Evolutionary conservation across 2,888 invertebrate species (phyloP).

Genomic region (Yponomeuta cagnagella): DNA sequence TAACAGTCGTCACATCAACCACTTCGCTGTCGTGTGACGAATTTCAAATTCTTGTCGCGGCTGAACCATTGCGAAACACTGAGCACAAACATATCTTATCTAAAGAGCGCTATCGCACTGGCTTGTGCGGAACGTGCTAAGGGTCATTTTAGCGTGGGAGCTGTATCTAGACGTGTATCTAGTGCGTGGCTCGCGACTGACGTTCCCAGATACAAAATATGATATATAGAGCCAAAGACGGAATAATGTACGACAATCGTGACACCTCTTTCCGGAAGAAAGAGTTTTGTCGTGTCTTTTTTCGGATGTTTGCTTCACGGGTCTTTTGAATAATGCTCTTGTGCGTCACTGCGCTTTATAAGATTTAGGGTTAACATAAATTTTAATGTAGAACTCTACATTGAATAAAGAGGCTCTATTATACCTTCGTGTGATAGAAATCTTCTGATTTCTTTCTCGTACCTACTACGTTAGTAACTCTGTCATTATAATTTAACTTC

Average conservation of each 20-base stretch:
- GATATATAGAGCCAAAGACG: slow-evolving; percentile 8
- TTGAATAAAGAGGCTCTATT: neutral
- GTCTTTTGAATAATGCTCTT: neutral
- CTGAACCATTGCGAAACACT: slow-evolving; percentile 3
- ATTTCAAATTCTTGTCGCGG: slow-evolving; percentile 13
- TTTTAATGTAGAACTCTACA: neutral
- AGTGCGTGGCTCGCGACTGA: slow-evolving; percentile 6
- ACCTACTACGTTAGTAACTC: neutral
- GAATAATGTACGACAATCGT: slow-evolving; percentile 14
- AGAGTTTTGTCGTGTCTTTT: slow-evolving; percentile 13
- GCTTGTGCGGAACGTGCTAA: neutral
- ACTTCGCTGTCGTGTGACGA: slow-evolving; percentile 29
- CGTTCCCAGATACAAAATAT: neutral
- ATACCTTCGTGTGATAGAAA: neutral
- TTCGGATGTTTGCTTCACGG: too few species aligned
- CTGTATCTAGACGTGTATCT: neutral
- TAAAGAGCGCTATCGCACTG: neutral
- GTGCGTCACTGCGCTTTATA: neutral
- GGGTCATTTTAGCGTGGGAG: neutral
- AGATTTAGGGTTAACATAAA: neutral
- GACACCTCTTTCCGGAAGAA: slow-evolving; percentile 6
- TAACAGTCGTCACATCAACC: slow-evolving; percentile 42
- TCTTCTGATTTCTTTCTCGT: neutral
- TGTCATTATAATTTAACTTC: too few species aligned
- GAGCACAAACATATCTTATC: slow-evolving; percentile 8